phyloP scores from a whole-genome alignment of 2,797 vertebrate genomes.

The Micrastur ruficollis region DNA sequence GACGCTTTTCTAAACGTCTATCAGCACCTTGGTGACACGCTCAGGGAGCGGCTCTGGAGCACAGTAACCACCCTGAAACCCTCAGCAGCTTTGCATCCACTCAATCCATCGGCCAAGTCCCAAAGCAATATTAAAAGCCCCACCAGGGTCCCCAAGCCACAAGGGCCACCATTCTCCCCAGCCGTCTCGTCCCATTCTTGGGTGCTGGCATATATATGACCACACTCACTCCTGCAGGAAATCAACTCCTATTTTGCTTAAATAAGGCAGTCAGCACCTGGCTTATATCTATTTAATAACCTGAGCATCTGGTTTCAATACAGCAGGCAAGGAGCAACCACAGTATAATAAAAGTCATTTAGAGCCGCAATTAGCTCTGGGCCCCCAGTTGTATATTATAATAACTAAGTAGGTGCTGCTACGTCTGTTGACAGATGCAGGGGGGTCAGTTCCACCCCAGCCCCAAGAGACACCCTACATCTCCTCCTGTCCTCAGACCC shows the following conservation, averaged over 20 bases:
- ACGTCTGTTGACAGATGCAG: neutral
- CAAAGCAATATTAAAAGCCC: neutral
- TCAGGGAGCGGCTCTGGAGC: neutral
- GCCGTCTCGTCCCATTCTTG: neutral
- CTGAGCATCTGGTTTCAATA: slow-evolving; percentile 30
- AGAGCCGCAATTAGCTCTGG: neutral
- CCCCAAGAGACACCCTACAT: neutral
- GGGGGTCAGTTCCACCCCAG: neutral
- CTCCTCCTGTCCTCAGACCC: neutral
- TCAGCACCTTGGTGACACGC: neutral
- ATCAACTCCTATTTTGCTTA: neutral
- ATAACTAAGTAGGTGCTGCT: neutral
- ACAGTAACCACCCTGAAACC: no score
- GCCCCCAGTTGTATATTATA: neutral
- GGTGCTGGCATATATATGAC: neutral
- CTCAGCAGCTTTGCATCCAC: neutral
- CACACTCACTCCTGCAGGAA: neutral
- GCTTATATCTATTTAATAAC: neutral
- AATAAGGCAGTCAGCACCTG: slow-evolving; percentile 25
- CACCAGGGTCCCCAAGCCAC: neutral
- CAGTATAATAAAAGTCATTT: neutral
- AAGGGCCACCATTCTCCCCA: neutral
- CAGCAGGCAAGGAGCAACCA: neutral
- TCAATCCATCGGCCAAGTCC: neutral
- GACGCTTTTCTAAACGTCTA: fast-evolving